Evolutionary conservation across 2,797 vertebrate species (phyloP).

Genomic region (Pipistrellus pygmaeus): DNA sequence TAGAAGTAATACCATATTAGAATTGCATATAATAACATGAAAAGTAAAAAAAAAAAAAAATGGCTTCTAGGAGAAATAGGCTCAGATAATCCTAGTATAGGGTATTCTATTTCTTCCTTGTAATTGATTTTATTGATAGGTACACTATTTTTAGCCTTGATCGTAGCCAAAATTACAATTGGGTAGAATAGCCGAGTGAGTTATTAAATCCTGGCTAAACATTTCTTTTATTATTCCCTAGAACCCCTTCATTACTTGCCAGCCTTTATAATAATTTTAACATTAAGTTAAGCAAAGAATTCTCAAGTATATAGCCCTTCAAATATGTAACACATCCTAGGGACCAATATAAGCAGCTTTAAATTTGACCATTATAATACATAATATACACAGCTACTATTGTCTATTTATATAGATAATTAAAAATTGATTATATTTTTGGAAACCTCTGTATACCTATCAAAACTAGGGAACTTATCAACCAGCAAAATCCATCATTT

Average conservation of each 20-base stretch:
- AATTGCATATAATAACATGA: conserved; percentile 55
- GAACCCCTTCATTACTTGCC: conserved; percentile 58
- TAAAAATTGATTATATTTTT: conserved; percentile 64
- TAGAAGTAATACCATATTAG: conserved; percentile 68
- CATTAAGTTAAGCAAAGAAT: conserved; percentile 63
- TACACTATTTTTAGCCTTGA: conserved; percentile 59
- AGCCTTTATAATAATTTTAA: conserved; percentile 50
- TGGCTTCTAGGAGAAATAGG: conserved; percentile 12
- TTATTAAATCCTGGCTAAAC: conserved; percentile 69
- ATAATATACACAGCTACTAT: neutral
- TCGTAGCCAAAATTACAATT: conserved; percentile 67
- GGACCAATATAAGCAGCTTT: neutral
- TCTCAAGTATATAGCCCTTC: conserved; percentile 57
- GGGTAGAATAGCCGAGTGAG: conserved; percentile 59
- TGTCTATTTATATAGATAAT: conserved; percentile 52
- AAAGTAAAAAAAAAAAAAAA: conserved; percentile 63
- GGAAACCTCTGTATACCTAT: conserved; percentile 5
- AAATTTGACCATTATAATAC: neutral
- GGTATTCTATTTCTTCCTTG: conserved; percentile 48
- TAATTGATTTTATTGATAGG: conserved; percentile 67
- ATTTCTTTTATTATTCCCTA: conserved; percentile 62
- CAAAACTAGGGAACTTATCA: conserved; percentile 7
- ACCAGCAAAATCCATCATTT: neutral
- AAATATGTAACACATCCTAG: conserved; percentile 12
- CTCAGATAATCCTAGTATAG: conserved; percentile 29